These are phyloP conservation scores for Eonycteris spelaea DNA, from an alignment of 2,113 vertebrate species.

Conservation along the genomic window DNA sequence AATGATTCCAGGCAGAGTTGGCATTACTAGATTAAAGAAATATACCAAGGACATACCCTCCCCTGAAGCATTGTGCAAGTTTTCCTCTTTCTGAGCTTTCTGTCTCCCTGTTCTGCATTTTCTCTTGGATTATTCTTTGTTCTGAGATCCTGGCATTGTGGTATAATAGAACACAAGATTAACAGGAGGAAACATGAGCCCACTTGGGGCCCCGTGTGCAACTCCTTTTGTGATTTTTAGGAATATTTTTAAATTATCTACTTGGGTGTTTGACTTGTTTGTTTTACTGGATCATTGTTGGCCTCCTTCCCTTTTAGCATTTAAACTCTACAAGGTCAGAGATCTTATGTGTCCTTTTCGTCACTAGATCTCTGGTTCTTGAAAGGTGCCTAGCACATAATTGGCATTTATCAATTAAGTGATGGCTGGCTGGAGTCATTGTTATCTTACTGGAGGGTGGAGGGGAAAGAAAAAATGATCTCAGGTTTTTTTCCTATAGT, in stretches of 20 bases:
- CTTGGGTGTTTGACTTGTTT: neutral
- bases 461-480: neutral
- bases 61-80: neutral
- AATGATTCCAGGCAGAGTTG: neutral
- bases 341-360: neutral
- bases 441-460: neutral
- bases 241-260: neutral
- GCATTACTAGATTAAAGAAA: neutral
- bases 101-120: neutral
- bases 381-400: neutral
- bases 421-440: neutral
- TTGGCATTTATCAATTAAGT: neutral
- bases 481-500: conserved; percentile 5
- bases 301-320: neutral
- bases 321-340: neutral
- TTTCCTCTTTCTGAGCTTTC: conserved; percentile 18
- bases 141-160: neutral
- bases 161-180: neutral
- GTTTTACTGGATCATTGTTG: neutral
- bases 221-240: neutral
- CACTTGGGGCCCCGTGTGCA: neutral
- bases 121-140: neutral
- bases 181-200: neutral
- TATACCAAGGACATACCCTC: neutral
- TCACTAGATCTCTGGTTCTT: neutral